Evolutionary conservation across 2,113 vertebrate genomes (phyloP).

Genomic region (Vidua macroura): DNA sequence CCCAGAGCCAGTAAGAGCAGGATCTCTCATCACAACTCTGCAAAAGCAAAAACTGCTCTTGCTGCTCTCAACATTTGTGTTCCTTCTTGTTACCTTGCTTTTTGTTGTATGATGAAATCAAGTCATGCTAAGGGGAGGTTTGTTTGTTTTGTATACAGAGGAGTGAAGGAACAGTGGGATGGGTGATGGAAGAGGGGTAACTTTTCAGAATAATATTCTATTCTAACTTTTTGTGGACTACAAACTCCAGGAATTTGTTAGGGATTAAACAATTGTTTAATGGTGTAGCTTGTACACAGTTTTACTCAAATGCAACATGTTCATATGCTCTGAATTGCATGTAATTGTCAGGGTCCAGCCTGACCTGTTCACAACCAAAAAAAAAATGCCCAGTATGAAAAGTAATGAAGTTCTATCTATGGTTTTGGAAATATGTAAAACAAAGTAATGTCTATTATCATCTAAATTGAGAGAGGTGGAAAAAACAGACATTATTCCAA

Average conservation of each 20-base stretch:
- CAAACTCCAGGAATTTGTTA: neutral
- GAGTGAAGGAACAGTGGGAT: neutral
- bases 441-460: neutral
- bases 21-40: neutral
- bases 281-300: accelerated
- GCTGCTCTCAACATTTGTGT: neutral
- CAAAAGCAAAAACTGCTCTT: neutral
- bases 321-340: neutral
- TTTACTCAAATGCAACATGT: neutral
- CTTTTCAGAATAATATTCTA: neutral
- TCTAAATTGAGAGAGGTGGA: neutral
- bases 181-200: neutral
- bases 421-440: neutral
- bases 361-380: neutral
- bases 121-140: neutral
- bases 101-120: neutral
- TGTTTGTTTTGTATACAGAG: neutral
- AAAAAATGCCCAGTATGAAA: neutral
- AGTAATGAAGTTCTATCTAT: neutral
- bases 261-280: neutral
- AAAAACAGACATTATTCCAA: neutral
- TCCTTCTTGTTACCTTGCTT: neutral
- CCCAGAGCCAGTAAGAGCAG: neutral
- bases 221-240: neutral
- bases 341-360: neutral